These are phyloP conservation scores for Anguilla megastoma DNA, from an alignment of 2,797 vertebrate genomes.

Conservation along the genomic window DNA sequence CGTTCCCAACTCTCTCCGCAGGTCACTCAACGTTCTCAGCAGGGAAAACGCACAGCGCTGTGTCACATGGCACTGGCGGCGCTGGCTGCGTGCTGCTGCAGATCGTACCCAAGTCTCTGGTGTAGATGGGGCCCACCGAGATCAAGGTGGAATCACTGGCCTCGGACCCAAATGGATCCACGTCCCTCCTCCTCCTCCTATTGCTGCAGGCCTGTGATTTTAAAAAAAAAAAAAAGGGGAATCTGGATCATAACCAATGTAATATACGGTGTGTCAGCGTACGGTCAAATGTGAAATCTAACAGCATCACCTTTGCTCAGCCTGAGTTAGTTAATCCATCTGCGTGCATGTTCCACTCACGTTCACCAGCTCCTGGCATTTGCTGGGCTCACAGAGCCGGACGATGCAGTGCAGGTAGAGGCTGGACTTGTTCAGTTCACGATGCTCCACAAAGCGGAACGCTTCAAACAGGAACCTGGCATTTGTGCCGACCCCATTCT, in stretches of 20 bases:
- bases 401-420: constrained; percentile 77
- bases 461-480: constrained; percentile 73
- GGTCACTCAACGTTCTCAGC: not conserved
- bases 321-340: not conserved
- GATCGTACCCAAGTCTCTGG: constrained; percentile 41
- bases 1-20: not conserved
- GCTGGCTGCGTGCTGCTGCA: not conserved
- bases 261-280: too few species aligned
- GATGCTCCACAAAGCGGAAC: constrained; percentile 76
- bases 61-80: not conserved
- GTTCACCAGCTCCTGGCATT: constrained; percentile 63
- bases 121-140: constrained; percentile 68
- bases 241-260: not conserved
- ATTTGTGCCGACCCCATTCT: constrained; percentile 63
- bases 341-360: constrained; percentile 54
- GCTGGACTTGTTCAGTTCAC: constrained; percentile 63
- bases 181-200: constrained; percentile 61
- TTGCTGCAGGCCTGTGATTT: constrained; percentile 57
- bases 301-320: too few species aligned
- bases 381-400: constrained; percentile 69
- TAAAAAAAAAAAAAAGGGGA: not conserved
- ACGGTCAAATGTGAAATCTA: too few species aligned
- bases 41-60: not conserved
- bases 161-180: constrained; percentile 57
- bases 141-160: constrained; percentile 60